Conservation (phyloP, 2,888 invertebrate species). For the Podotricha telesiphe region DNA sequence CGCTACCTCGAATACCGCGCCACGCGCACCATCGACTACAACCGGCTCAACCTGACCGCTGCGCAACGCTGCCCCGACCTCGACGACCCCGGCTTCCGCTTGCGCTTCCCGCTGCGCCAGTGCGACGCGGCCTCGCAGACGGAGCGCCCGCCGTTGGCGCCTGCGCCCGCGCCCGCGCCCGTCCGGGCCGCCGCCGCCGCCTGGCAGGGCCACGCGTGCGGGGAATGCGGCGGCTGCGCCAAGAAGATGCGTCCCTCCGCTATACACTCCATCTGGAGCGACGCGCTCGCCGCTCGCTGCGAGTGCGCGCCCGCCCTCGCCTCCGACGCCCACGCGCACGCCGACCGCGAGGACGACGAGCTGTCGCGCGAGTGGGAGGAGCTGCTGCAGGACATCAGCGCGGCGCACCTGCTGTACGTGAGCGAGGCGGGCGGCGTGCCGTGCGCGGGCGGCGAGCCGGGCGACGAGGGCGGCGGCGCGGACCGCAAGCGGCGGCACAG, state of each 20-base stretch:
- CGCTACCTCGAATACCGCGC: constrained; percentile 82
- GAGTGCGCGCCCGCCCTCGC: constrained; percentile 50
- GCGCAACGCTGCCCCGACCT: constrained; percentile 67
- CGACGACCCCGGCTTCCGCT: constrained; percentile 78
- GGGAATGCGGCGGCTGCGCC: constrained; percentile 66
- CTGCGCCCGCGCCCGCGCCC: constrained; percentile 49
- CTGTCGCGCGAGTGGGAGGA: constrained; percentile 85
- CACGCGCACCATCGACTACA: constrained; percentile 69
- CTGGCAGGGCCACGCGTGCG: constrained; percentile 56
- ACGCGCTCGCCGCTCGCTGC: constrained; percentile 39
- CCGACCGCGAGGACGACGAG: constrained; percentile 71
- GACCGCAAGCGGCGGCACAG: constrained; percentile 85
- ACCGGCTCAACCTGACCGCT: constrained; percentile 64
- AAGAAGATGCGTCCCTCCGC: constrained; percentile 71
- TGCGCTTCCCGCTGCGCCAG: constrained; percentile 86
- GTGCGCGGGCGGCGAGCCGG: constrained; percentile 47
- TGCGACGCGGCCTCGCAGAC: constrained; percentile 68
- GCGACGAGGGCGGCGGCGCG: constrained; percentile 48
- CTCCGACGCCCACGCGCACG: constrained; percentile 39
- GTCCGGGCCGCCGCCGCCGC: constrained; percentile 47
- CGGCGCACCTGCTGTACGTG: constrained; percentile 79
- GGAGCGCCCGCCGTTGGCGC: constrained; percentile 44
- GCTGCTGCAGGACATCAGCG: constrained; percentile 84
- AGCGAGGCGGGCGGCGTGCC: constrained; percentile 54
- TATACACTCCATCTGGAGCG: constrained; percentile 59